These are phyloP conservation scores for Narcine bancroftii DNA, from an alignment of 2,113 vertebrate genomes.

Conservation along the genomic window DNA sequence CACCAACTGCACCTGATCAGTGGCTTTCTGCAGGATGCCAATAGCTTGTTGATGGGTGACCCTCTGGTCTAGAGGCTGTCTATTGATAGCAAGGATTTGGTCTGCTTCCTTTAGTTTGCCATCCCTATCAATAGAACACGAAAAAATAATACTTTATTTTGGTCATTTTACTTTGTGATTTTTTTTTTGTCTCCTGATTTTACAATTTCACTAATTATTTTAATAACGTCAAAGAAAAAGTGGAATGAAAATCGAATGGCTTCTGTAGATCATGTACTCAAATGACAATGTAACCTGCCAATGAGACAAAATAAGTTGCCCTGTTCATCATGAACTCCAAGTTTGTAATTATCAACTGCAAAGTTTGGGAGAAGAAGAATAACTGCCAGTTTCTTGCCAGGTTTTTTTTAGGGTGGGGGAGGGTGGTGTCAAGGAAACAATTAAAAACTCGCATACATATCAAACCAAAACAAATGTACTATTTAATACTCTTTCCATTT, in stretches of 20 bases:
- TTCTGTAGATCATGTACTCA: not conserved
- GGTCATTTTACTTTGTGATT: not conserved
- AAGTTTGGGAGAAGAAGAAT: not conserved
- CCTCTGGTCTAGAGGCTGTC: constrained; percentile 79
- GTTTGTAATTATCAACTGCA: not conserved
- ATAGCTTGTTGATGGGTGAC: constrained; percentile 90
- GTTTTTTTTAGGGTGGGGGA: not conserved
- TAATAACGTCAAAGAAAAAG: not conserved
- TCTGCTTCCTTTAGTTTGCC: constrained; percentile 84
- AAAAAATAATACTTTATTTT: not conserved
- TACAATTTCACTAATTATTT: not conserved
- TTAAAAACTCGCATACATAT: no score
- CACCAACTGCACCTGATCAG: constrained; percentile 74
- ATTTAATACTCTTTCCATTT: not conserved
- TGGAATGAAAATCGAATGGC: not conserved
- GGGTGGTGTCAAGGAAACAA: not conserved
- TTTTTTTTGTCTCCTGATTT: not conserved
- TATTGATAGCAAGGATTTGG: constrained; percentile 87
- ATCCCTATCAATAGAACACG: constrained; percentile 57
- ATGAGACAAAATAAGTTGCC: not conserved
- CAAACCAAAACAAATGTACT: no score
- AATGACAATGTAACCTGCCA: not conserved
- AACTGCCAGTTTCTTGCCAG: not conserved
- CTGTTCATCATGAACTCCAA: not conserved
- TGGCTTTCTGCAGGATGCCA: constrained; percentile 76